Conservation (phyloP, 2,888 invertebrate species). For the Drosophila acutilabella region DNA sequence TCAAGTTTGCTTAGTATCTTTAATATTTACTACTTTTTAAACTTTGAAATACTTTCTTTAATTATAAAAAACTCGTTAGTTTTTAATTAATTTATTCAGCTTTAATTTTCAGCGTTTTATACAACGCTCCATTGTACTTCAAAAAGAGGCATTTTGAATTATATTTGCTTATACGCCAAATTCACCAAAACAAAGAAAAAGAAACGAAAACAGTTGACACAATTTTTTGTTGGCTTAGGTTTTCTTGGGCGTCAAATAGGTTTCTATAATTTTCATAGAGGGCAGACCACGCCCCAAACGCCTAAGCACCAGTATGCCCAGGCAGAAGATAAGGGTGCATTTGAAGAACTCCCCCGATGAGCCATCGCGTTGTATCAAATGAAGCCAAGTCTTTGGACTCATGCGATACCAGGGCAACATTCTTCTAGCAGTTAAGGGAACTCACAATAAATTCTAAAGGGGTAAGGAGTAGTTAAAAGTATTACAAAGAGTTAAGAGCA, state of each 20-base stretch:
- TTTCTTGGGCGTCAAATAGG: slow-evolving; percentile 8
- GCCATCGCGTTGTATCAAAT: not conserved
- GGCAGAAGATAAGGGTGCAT: slow-evolving; percentile 17
- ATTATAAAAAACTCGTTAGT: too few species aligned
- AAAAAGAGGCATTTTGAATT: too few species aligned
- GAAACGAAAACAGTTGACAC: too few species aligned
- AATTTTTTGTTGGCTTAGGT: not conserved
- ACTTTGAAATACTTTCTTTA: too few species aligned
- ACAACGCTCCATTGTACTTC: too few species aligned
- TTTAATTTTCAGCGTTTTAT: not conserved
- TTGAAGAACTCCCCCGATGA: slow-evolving; percentile 20
- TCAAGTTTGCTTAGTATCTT: too few species aligned
- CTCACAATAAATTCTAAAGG: not conserved
- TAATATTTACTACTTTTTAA: too few species aligned
- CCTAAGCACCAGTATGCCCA: slow-evolving; percentile 23
- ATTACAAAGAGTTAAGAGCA: too few species aligned
- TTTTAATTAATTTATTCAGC: too few species aligned
- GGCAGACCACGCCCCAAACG: slow-evolving; percentile 30
- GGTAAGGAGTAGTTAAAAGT: too few species aligned
- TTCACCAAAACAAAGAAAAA: too few species aligned
- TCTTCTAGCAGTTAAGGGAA: not conserved
- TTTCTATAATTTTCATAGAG: slow-evolving; percentile 1
- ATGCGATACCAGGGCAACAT: slow-evolving; percentile 28
- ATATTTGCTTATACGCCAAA: too few species aligned
- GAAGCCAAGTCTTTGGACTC: slow-evolving; percentile 20